A percentile compares a stretch with the other conserved stretches of the same genome.
These are phyloP conservation scores for Lepidochrysops patricia DNA, from an alignment of 2,888 invertebrate genomes.

Conservation along the genomic window DNA sequence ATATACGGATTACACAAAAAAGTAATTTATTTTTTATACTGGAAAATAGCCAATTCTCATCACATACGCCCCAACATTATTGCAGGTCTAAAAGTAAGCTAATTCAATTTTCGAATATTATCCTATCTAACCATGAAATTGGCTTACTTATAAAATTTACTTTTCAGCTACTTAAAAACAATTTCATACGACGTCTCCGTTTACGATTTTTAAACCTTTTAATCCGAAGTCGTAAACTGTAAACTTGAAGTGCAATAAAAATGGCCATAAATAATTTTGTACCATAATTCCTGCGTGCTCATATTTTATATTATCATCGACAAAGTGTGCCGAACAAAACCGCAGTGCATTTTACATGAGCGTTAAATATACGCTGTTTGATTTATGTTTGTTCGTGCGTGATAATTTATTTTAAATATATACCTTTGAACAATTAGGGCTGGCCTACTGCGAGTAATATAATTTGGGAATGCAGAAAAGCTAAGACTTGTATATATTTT, in stretches of 20 bases:
- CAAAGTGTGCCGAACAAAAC: background rate
- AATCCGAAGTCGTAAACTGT: constrained; percentile 1
- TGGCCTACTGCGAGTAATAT: background rate
- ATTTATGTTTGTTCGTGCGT: background rate
- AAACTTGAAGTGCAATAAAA: constrained; percentile 8
- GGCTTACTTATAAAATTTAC: too few species aligned
- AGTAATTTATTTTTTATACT: too few species aligned
- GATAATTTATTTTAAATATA: background rate
- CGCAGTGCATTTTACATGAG: constrained; percentile 1
- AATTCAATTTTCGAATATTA: too few species aligned
- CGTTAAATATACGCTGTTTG: background rate
- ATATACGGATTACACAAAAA: too few species aligned
- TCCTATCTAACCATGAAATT: too few species aligned
- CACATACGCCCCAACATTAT: too few species aligned
- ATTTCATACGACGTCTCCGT: too few species aligned
- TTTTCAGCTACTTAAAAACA: too few species aligned
- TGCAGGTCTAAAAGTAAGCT: too few species aligned
- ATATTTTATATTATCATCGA: constrained; percentile 10
- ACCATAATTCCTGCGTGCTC: constrained; percentile 2
- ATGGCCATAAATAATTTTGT: constrained; percentile 1
- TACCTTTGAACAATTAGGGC: background rate
- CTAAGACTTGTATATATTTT: too few species aligned
- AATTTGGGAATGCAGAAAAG: background rate
- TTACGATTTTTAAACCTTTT: background rate
- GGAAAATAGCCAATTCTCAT: too few species aligned